Base-by-base conservation (phyloP, 1,140 invertebrate genomes). In the Procambarus clarkii region DNA sequence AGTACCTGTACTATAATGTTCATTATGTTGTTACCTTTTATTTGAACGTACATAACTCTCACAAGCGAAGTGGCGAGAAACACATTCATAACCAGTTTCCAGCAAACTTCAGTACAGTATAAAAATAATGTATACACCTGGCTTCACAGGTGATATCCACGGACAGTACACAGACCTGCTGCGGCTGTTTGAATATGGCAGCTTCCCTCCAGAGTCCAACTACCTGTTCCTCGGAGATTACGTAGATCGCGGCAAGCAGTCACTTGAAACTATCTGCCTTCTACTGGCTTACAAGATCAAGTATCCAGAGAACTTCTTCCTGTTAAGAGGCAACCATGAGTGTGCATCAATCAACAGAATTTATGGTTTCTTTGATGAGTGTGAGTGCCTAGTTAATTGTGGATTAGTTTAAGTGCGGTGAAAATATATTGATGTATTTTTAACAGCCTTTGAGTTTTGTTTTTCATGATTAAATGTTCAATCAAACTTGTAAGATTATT, bases 131-230 rank as follows among this genome's bases (percentile, higher is more conserved):
- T 50, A 3, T 44, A 24, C 1, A 77, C 60, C 3, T 13, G 15
- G 18, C 48, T 50, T 44, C 34, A 8, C 88, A 85, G 93, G 98
- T 95, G 99, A 99, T 94, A 99, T 99, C 94, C 99, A 99, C 94
- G 99, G 99, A 93, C 98, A 99, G 95, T 99, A 99, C 94, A 99
- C 99, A 94, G 99, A 99, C 95, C 95, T 99, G 60, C 95, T 99
- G 93, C 97, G 99, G 94, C 95, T 99, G 91, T 99, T 99, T 95
- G 99, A 99, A 94, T 99, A 99, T 95, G 99, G 99, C 86, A 98
- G 99, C 44, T 99, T 99, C 95, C 99, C 99, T 77, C 99, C 99
- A 21, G 99, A 99, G 95, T 98, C 98, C 71, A 99, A 99, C 95
- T 99, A 99, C 95, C 95, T 99, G 92, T 99, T 99, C 95, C 96